A percentile compares a stretch with the other conserved stretches of the same genome.
Conservation (phyloP, 2,888 invertebrate species). For the Agriopis marginaria region DNA sequence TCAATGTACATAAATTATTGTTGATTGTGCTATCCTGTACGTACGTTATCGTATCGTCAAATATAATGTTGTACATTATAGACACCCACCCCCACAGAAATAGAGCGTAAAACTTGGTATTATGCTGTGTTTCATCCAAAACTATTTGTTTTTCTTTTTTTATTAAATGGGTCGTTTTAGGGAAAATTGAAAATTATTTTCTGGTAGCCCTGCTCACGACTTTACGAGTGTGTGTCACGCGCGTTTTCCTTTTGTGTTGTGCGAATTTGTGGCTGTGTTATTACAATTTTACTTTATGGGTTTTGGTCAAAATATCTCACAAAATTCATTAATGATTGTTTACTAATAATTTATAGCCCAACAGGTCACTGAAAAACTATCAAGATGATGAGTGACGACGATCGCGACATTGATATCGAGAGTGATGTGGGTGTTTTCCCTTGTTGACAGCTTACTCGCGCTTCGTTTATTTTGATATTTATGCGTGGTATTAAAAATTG, state of each 20-base stretch:
- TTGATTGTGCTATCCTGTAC: too few relatives aligned
- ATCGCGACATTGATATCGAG: constrained; percentile 97
- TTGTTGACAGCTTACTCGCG: constrained; percentile 54
- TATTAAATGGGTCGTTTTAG: too few relatives aligned
- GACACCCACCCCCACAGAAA: too few relatives aligned
- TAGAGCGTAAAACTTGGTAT: too few relatives aligned
- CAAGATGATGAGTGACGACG: constrained; percentile 95
- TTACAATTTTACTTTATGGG: not conserved
- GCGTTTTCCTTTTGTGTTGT: constrained; percentile 48
- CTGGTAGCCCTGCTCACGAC: not conserved
- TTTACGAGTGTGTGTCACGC: not conserved
- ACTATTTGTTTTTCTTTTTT: too few relatives aligned
- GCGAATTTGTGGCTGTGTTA: constrained; percentile 23
- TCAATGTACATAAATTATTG: too few relatives aligned
- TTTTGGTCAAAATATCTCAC: constrained; percentile 18
- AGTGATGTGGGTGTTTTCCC: constrained; percentile 93
- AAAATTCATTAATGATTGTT: constrained; percentile 60
- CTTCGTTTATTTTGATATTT: constrained; percentile 56
- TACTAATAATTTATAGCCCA: constrained; percentile 48
- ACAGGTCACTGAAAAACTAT: constrained; percentile 42
- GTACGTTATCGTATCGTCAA: too few relatives aligned
- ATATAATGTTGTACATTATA: too few relatives aligned
- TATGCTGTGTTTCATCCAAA: too few relatives aligned
- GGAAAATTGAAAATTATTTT: not conserved
- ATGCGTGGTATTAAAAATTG: constrained; percentile 51